These are phyloP conservation scores for Dasyornis broadbenti DNA, from an alignment of 2,113 vertebrate species.

Conservation along the genomic window DNA sequence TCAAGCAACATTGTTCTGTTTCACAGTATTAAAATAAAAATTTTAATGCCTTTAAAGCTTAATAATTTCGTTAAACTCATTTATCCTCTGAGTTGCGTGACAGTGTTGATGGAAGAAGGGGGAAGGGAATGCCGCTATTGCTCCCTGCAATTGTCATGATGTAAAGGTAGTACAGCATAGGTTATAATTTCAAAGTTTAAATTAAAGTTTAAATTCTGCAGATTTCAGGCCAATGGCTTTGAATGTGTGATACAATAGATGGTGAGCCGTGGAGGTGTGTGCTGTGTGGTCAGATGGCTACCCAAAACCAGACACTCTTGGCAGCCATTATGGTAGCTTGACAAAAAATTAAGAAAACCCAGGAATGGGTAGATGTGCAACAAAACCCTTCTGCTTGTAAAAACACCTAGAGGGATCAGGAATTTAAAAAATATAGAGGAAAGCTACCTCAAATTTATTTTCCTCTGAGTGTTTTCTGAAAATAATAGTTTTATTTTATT, in stretches of 20 bases:
- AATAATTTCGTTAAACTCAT: neutral
- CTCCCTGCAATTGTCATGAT: neutral
- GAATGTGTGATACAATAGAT: neutral
- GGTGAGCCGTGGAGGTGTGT: neutral
- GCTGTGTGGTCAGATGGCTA: neutral
- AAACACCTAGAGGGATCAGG: neutral
- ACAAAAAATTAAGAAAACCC: neutral
- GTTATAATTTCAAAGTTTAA: neutral
- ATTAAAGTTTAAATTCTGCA: neutral
- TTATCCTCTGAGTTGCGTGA: fast-evolving
- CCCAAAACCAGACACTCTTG: fast-evolving
- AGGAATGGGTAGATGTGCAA: neutral
- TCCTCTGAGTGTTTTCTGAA: neutral
- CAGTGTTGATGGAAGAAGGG: fast-evolving
- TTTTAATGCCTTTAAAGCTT: neutral
- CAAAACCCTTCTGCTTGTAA: neutral
- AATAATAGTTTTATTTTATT: neutral
- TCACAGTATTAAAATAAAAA: neutral
- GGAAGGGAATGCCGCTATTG: neutral
- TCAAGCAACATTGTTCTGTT: neutral
- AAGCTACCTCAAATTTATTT: neutral
- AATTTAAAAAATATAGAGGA: neutral
- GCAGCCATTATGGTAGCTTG: neutral
- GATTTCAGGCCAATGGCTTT: neutral
- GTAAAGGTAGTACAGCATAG: neutral